These are phyloP conservation scores for Orgyia antiqua DNA, from an alignment of 2,888 invertebrate species.

Conservation along the genomic window DNA sequence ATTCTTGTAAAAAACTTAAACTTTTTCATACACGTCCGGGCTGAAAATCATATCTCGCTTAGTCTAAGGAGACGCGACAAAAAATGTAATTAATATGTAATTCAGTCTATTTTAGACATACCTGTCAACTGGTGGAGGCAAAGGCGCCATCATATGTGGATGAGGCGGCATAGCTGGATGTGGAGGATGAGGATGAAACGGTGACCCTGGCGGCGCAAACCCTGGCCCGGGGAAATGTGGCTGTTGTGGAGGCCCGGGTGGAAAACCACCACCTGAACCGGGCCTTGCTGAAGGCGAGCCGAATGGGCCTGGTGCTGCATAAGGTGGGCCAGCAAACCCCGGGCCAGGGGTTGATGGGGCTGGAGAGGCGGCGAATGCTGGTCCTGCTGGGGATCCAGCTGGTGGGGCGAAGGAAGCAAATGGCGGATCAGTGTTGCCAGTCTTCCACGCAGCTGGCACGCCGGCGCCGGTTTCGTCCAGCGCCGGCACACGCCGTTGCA, in stretches of 20 bases:
- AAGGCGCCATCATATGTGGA: constrained; percentile 72
- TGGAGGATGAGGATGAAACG: constrained; percentile 89
- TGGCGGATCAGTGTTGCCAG: constrained; percentile 76
- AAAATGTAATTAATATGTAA: too few species aligned
- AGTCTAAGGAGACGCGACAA: too few species aligned
- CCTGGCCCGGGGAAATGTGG: constrained; percentile 85
- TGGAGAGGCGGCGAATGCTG: constrained; percentile 83
- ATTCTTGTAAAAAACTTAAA: too few species aligned
- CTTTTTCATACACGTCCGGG: too few species aligned
- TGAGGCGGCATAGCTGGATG: constrained; percentile 91
- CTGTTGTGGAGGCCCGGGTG: constrained; percentile 84
- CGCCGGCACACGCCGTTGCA: constrained; percentile 86
- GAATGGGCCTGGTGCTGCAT: constrained; percentile 82
- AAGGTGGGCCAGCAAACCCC: constrained; percentile 81
- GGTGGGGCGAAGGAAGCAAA: constrained; percentile 88
- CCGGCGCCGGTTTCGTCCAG: constrained; percentile 69
- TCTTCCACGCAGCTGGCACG: constrained; percentile 85
- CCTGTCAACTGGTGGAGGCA: constrained; percentile 89
- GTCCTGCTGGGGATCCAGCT: constrained; percentile 86
- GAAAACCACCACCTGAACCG: constrained; percentile 90
- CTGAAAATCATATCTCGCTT: too few species aligned
- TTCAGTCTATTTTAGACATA: too few species aligned
- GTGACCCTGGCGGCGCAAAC: constrained; percentile 86
- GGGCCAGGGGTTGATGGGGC: constrained; percentile 86
- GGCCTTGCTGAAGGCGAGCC: constrained; percentile 82